A percentile compares a stretch with the other conserved stretches of the same genome.
Evolutionary conservation across 2,888 invertebrate genomes (phyloP).

Genomic region (Leptothorax acervorum): DNA sequence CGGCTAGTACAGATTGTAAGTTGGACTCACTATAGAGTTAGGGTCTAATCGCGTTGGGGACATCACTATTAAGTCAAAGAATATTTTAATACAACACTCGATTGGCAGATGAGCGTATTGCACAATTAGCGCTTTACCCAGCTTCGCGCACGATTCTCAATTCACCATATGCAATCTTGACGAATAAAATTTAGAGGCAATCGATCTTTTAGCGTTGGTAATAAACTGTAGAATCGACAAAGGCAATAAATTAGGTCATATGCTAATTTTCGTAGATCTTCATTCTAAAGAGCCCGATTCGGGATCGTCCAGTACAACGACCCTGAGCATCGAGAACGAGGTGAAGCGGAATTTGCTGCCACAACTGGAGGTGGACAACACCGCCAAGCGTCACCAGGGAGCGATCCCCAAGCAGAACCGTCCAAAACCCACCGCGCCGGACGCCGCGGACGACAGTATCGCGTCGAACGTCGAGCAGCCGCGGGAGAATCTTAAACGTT

Average conservation of each 20-base stretch:
- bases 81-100: background rate
- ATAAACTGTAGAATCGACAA: background rate
- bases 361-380: conserved; percentile 85
- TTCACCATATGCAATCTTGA: background rate
- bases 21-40: conserved; percentile 64
- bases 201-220: background rate
- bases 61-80: conserved; percentile 9
- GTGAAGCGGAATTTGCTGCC: conserved; percentile 87
- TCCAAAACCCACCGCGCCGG: conserved; percentile 80
- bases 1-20: conserved; percentile 84
- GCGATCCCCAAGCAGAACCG: conserved; percentile 91
- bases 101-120: background rate
- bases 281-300: conserved; percentile 86
- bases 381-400: conserved; percentile 88
- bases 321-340: conserved; percentile 84
- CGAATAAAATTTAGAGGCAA: background rate
- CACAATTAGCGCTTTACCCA: conserved; percentile 11
- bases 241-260: background rate
- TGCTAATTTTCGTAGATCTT: conserved; percentile 80
- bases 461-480: conserved; percentile 60
- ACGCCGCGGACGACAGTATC: conserved; percentile 62
- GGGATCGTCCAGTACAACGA: conserved; percentile 87
- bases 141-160: conserved; percentile 16
- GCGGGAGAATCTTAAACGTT: conserved; percentile 86
- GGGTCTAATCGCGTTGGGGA: conserved; percentile 19